Conservation (phyloP, 2,888 invertebrate genomes). For the Theodoxus fluviatilis region DNA sequence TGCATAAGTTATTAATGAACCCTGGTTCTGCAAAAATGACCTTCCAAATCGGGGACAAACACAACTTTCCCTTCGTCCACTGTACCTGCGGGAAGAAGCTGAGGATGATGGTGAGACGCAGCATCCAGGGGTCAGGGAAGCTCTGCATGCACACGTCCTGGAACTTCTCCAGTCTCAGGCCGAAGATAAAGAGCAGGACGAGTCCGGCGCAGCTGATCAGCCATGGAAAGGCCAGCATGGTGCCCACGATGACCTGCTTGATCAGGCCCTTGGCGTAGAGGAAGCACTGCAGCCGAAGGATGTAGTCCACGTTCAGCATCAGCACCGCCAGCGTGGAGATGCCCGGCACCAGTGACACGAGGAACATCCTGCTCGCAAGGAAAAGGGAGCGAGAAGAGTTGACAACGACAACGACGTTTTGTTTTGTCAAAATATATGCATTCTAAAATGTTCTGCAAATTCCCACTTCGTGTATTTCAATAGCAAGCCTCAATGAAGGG, state of each 20-base stretch:
- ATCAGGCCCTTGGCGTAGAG: not conserved
- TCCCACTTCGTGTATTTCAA: no score
- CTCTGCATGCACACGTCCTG: no score
- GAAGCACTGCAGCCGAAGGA: conserved; percentile 31
- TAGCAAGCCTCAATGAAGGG: no score
- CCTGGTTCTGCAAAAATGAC: no score
- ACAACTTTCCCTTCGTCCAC: no score
- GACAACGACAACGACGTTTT: not conserved
- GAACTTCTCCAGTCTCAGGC: no score
- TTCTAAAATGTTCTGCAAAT: conserved; percentile 19
- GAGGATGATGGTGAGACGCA: no score
- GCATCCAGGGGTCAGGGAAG: no score
- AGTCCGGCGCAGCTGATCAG: conserved; percentile 29
- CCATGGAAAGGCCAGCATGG: conserved; percentile 33
- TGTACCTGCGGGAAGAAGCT: conserved; percentile 32
- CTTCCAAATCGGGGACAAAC: no score
- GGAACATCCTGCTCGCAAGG: conserved; percentile 31
- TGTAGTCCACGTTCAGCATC: conserved; percentile 35
- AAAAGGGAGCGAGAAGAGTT: not conserved
- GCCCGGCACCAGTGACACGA: conserved; percentile 34
- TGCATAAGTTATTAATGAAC: no score
- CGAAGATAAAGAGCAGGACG: conserved; percentile 33
- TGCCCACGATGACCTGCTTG: conserved; percentile 7
- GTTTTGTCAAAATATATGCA: no score
- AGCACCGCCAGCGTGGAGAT: conserved; percentile 36